Conservation (phyloP, 2,113 vertebrate species). For the Ophiodon elongatus region DNA sequence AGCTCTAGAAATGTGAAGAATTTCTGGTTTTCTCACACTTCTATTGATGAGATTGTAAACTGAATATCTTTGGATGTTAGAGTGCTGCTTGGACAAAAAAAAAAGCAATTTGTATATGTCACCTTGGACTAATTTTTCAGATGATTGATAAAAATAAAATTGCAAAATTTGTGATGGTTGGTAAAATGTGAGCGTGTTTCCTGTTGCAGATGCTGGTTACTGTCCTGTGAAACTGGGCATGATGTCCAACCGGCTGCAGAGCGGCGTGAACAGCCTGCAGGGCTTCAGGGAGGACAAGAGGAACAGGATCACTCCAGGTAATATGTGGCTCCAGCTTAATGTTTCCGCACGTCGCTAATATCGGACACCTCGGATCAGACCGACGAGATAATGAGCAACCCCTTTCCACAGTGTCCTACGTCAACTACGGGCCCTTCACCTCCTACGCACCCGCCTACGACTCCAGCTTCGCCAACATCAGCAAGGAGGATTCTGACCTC, state of each 20-base stretch:
- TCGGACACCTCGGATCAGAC: neutral
- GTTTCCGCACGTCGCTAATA: neutral
- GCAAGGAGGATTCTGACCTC: slow-evolving; percentile 96
- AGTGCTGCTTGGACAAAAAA: neutral
- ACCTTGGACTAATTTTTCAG: neutral
- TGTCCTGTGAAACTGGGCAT: slow-evolving; percentile 93
- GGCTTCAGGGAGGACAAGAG: slow-evolving; percentile 99
- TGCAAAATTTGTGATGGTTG: neutral
- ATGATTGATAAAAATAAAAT: neutral
- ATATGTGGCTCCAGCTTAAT: fast-evolving
- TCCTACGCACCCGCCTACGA: slow-evolving; percentile 96
- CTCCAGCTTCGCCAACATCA: slow-evolving; percentile 95
- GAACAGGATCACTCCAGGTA: slow-evolving; percentile 94
- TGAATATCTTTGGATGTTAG: no score
- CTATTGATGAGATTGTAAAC: neutral
- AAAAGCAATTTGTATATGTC: neutral
- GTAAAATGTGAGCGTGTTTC: neutral
- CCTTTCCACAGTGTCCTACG: slow-evolving; percentile 90
- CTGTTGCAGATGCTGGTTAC: slow-evolving; percentile 88
- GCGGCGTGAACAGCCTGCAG: slow-evolving; percentile 93
- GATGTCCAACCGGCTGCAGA: slow-evolving; percentile 92
- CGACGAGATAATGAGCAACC: neutral
- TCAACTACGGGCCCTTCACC: slow-evolving; percentile 96
- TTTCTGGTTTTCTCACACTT: neutral
- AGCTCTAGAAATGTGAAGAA: neutral